Evolutionary conservation across 2,888 invertebrate species (phyloP).

Genomic region (Cryptocephalus primarius): DNA sequence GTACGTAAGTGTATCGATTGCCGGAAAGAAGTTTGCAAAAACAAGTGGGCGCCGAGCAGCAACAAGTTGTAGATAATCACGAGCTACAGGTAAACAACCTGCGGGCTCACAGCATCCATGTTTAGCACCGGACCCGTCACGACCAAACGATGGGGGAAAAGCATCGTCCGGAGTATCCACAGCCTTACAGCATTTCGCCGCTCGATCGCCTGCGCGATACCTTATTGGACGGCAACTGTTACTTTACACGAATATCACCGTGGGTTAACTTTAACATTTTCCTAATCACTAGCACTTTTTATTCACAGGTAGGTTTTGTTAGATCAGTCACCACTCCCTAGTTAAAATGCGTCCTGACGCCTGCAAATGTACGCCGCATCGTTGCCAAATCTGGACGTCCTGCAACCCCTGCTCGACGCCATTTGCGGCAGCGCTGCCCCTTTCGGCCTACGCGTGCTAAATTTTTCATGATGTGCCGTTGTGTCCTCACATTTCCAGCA

Average conservation of each 20-base stretch:
- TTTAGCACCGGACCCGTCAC: not conserved
- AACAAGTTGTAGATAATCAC: slow-evolving; percentile 33
- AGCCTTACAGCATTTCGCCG: not conserved
- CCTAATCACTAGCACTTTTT: slow-evolving; percentile 3
- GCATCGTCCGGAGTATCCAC: slow-evolving; percentile 4
- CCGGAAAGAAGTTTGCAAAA: slow-evolving; percentile 1
- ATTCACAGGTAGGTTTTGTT: slow-evolving; percentile 3
- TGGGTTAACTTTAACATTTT: slow-evolving; percentile 2
- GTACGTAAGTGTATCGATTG: not conserved
- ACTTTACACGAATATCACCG: no score
- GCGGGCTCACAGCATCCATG: slow-evolving; percentile 12
- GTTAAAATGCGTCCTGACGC: slow-evolving; percentile 31
- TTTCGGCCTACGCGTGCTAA: no score
- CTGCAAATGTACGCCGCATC: slow-evolving; percentile 9
- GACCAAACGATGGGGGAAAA: slow-evolving; percentile 2
- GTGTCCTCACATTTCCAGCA: no score
- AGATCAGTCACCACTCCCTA: slow-evolving; percentile 33
- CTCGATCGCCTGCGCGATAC: slow-evolving; percentile 7
- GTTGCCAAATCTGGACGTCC: not conserved
- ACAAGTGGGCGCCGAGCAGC: slow-evolving; percentile 31
- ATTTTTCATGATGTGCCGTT: no score
- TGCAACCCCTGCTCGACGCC: no score
- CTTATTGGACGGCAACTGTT: not conserved
- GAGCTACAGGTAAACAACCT: slow-evolving; percentile 35
- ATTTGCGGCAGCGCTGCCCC: no score